Percentiles rank a stretch among this genome's conserved stretches.
Conservation (phyloP, 2,888 invertebrate genomes). For the Dusona sp. region DNA sequence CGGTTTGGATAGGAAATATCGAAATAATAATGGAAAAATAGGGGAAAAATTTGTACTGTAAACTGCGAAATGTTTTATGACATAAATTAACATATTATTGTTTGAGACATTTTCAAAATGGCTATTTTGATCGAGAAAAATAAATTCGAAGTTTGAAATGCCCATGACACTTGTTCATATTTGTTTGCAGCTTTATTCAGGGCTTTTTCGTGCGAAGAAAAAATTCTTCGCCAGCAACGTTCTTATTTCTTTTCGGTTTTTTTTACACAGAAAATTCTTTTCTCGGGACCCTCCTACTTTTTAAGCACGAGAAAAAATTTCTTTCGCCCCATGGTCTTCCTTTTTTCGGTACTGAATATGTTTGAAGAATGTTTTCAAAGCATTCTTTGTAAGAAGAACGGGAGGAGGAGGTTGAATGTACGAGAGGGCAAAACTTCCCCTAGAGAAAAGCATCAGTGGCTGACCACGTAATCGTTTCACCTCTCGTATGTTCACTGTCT, state of each 20-base stretch:
- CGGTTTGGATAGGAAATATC: neutral
- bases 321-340: neutral
- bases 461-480: conserved; percentile 68
- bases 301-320: conserved; percentile 11
- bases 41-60: neutral
- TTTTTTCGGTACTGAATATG: conserved; percentile 28
- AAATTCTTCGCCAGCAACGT: neutral
- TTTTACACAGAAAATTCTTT: conserved; percentile 8
- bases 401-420: conserved; percentile 28
- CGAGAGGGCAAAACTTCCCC: conserved; percentile 26
- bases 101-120: neutral
- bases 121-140: neutral
- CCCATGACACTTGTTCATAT: neutral
- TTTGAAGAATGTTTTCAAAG: conserved; percentile 64
- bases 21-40: neutral
- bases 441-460: conserved; percentile 63
- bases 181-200: neutral
- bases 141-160: neutral
- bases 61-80: neutral
- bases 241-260: neutral
- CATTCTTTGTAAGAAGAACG: conserved; percentile 40
- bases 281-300: conserved; percentile 1
- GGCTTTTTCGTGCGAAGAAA: conserved; percentile 9
- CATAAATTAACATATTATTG: neutral
- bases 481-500: conserved; percentile 61